phyloP scores from a whole-genome alignment of 1,140 invertebrate genomes.

The Drosophila murphyi region DNA sequence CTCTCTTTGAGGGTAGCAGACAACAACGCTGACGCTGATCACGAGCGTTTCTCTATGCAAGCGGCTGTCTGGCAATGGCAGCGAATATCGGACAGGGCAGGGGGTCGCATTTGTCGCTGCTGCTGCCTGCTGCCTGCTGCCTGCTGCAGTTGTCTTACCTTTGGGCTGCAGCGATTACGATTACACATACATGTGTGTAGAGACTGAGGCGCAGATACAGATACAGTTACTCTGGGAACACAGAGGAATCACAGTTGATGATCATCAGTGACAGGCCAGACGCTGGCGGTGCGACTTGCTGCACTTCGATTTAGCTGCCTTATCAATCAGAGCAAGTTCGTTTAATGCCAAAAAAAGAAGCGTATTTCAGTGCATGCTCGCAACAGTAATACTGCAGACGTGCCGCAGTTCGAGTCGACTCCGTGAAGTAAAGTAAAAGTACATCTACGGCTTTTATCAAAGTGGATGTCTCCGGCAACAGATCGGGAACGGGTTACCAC shows the following conservation, averaged over 20 bases:
- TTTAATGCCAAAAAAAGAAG: constrained; percentile 73
- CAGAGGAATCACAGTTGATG: constrained; percentile 41
- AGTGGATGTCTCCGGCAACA: neutral
- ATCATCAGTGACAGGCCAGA: constrained; percentile 61
- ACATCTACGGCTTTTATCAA: neutral
- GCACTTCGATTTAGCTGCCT: constrained; percentile 67
- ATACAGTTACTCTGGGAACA: constrained; percentile 24
- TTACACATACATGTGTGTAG: constrained; percentile 20
- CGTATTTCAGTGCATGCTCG: constrained; percentile 68
- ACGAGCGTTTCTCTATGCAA: constrained; percentile 66
- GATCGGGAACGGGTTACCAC: constrained; percentile 6
- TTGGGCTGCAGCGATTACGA: constrained; percentile 62
- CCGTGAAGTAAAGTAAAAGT: constrained; percentile 1
- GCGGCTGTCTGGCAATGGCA: constrained; percentile 48
- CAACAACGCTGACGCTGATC: constrained; percentile 57
- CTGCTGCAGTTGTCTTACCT: constrained; percentile 58
- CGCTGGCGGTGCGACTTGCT: constrained; percentile 61
- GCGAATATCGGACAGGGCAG: constrained; percentile 13
- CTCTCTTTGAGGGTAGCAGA: constrained; percentile 38
- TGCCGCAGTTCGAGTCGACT: constrained; percentile 59
- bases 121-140: neutral
- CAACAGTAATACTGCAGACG: constrained; percentile 71
- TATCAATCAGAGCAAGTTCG: constrained; percentile 74
- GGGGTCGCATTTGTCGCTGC: constrained; percentile 26
- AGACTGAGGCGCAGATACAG: constrained; percentile 9